These are phyloP conservation scores for Drosophila eohydei DNA, from an alignment of 2,888 invertebrate species.

Conservation along the genomic window DNA sequence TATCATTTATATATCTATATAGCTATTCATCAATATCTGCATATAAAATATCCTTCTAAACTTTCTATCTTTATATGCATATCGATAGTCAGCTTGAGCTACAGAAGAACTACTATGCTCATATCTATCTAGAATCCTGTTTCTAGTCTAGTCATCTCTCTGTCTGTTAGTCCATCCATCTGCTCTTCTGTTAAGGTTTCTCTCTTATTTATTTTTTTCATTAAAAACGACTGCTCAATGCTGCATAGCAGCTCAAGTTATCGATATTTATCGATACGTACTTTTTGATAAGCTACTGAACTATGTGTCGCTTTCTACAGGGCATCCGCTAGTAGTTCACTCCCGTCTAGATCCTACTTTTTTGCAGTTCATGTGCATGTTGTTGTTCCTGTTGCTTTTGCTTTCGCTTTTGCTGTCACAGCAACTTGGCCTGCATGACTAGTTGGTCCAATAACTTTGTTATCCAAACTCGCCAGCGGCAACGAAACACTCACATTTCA, in stretches of 20 bases:
- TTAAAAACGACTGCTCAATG: neutral
- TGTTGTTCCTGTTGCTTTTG: constrained; percentile 1
- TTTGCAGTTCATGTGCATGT: constrained; percentile 6
- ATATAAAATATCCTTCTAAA: too few species aligned
- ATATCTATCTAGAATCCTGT: too few species aligned
- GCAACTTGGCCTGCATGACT: constrained; percentile 25
- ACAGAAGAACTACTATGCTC: too few species aligned
- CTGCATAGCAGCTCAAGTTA: neutral
- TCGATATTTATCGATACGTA: constrained; percentile 5
- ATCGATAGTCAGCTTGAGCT: too few species aligned
- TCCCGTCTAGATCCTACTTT: neutral
- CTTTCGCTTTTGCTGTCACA: neutral
- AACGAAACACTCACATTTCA: constrained; percentile 28
- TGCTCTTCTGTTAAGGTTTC: too few species aligned
- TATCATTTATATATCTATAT: too few species aligned
- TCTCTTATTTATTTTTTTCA: too few species aligned
- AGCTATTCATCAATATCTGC: too few species aligned
- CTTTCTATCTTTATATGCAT: too few species aligned
- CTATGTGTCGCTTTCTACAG: neutral
- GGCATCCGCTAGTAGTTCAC: neutral
- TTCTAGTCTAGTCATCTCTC: neutral
- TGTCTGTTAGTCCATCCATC: neutral
- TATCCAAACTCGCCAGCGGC: constrained; percentile 38
- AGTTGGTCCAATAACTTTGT: constrained; percentile 55
- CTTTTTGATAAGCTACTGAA: neutral